Conservation (phyloP, 2,888 invertebrate species). For the Cecidostiba fungosa region DNA sequence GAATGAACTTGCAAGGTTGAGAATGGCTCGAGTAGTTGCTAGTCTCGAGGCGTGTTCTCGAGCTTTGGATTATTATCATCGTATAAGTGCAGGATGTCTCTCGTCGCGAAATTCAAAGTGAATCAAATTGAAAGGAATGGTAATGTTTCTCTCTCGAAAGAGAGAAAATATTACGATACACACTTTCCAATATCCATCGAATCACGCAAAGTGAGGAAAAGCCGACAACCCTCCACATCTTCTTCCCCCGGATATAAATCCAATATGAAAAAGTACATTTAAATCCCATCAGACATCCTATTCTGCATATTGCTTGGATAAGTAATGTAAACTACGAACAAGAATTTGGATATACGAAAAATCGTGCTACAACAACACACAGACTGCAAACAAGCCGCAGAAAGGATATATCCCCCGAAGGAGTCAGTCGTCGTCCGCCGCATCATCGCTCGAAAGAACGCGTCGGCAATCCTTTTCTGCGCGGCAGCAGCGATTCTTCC, state of each 20-base stretch:
- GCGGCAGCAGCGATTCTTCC: constrained; percentile 53
- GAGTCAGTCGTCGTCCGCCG: not conserved
- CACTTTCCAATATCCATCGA: constrained; percentile 31
- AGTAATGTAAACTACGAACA: too few species aligned
- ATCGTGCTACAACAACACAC: not conserved
- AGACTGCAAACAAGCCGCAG: not conserved
- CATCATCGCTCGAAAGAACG: not conserved
- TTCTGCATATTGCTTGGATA: not conserved
- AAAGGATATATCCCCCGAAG: not conserved
- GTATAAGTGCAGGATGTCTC: not conserved
- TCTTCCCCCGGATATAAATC: constrained; percentile 26
- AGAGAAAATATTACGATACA: not conserved
- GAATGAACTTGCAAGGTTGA: not conserved
- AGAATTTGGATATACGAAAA: too few species aligned
- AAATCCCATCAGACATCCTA: constrained; percentile 56
- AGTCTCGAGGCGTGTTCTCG: not conserved
- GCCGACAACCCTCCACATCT: constrained; percentile 6
- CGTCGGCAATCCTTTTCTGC: constrained; percentile 43
- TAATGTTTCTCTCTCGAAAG: too few species aligned
- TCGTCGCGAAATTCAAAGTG: not conserved
- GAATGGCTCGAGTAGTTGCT: not conserved
- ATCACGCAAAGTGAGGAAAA: constrained; percentile 21
- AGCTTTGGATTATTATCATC: not conserved
- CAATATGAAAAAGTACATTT: constrained; percentile 56
- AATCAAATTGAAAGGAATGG: not conserved